These are phyloP conservation scores for Habrosyne pyritoides DNA, from an alignment of 2,888 invertebrate species.

Conservation along the genomic window DNA sequence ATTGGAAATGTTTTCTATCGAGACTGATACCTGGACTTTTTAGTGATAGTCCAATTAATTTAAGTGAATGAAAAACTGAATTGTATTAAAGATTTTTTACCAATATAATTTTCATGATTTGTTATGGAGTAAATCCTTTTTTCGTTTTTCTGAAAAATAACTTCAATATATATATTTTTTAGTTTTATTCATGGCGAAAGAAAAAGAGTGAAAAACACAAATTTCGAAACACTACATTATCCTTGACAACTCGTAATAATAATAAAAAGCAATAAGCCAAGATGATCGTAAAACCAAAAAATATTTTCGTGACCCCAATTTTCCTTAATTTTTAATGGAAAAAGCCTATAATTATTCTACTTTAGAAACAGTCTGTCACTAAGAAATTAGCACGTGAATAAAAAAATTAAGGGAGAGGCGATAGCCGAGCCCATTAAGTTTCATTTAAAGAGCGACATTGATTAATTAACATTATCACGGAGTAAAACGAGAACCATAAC, in stretches of 20 bases:
- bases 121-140: too few species aligned
- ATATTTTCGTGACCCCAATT: background rate
- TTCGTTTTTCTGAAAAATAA: too few species aligned
- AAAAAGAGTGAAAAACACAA: too few species aligned
- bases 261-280: too few species aligned
- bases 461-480: slow-evolving; percentile 51
- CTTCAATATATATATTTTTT: too few species aligned
- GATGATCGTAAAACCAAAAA: background rate
- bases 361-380: slow-evolving; percentile 27
- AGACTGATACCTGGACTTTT: background rate
- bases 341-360: background rate
- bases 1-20: slow-evolving; percentile 15
- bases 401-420: slow-evolving; percentile 18
- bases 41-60: slow-evolving; percentile 2
- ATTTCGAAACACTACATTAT: too few species aligned
- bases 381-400: slow-evolving; percentile 36
- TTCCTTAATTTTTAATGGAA: background rate
- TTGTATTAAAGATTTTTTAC: background rate
- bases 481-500: slow-evolving; percentile 33
- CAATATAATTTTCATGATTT: too few species aligned
- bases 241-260: too few species aligned
- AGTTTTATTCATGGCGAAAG: too few species aligned
- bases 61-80: background rate
- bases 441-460: slow-evolving; percentile 53
- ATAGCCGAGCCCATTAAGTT: slow-evolving; percentile 25